Base-by-base conservation (phyloP, 2,888 invertebrate species). In the Dynastes maya region DNA sequence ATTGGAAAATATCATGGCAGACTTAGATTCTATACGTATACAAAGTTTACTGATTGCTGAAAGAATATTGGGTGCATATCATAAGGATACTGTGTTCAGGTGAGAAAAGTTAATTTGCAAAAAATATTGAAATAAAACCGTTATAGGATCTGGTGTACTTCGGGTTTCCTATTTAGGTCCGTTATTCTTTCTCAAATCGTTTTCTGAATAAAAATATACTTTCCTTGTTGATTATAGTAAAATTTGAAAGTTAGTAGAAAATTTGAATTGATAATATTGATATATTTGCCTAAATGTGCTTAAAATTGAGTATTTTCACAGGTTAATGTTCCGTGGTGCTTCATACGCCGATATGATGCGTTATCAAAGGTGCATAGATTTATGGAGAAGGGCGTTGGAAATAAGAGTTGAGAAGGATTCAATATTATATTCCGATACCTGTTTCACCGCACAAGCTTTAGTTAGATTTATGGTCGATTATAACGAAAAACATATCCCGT, bases 11-110 rank as follows among this genome's bases (percentile, higher is more conserved):
- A 91, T 95, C 63, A 92, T 94, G 68, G 91, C 92, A 0, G 97
- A 98, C 89, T 91, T 95, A 84, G 97, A 98, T 89, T 93, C 93
- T 58, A 93, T 98, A 91, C 91, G 97, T 84, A 94, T 94, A 88
- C 97, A 98, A 89, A 94, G 97, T 86, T 90, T 98, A 83, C 90
- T 98, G 51, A 96, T 98, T 83, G 94, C 95, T 82, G 96, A 96
- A 89, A 91, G 98, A 84, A 95, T 98, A 85, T 91, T 98, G 32
- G 97, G 97, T 0, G 91, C 93, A 0, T 90, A 92, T 83, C 97
- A 98, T 89, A 95, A 96, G 88, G 97, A 98, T 88, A 95, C 96
- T 78, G 92, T 97, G 79, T 97, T 95, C 82, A 86, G 88, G 88
- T 86, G 80, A 68, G 8, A 2, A 68, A 40, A 11, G 45, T 45